phyloP scores from a whole-genome alignment of 1,140 invertebrate species.

The Radopholus similis region DNA sequence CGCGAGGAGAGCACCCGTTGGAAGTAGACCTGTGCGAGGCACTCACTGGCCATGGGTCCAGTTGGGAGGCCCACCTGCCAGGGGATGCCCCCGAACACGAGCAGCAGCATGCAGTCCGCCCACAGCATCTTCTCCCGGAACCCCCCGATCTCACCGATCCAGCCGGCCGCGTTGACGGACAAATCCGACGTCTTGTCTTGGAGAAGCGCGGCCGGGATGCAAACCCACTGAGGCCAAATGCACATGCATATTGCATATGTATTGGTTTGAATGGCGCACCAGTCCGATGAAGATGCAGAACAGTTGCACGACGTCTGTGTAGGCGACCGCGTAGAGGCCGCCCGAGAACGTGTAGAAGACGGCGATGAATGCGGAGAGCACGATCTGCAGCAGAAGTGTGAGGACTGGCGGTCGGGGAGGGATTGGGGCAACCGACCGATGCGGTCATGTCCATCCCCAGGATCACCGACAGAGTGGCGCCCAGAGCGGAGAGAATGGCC shows the following conservation, averaged over 20 bases:
- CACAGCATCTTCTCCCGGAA: conserved; percentile 74
- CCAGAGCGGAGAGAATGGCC: conserved; percentile 87
- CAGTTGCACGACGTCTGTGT: conserved; percentile 88
- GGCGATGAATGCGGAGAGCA: conserved; percentile 88
- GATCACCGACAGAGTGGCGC: conserved; percentile 89
- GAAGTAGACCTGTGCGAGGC: conserved; percentile 79
- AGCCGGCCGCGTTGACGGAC: conserved; percentile 66
- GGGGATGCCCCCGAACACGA: conserved; percentile 94
- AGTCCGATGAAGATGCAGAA: conserved; percentile 96
- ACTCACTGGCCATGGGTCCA: not conserved
- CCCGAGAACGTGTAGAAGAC: conserved; percentile 96
- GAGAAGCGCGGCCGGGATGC: conserved; percentile 88
- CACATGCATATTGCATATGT: not conserved
- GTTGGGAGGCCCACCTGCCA: conserved; percentile 77
- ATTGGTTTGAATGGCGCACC: conserved; percentile 60
- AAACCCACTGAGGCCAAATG: conserved; percentile 75
- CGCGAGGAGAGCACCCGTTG: conserved; percentile 92
- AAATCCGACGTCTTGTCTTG: conserved; percentile 72
- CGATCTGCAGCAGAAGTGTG: not conserved
- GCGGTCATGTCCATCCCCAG: conserved; percentile 86
- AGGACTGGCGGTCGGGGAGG: too few relatives aligned
- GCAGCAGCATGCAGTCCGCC: conserved; percentile 81
- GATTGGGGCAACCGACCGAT: conserved; percentile 69
- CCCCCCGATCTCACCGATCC: conserved; percentile 76
- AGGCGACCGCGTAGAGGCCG: conserved; percentile 89